Evolutionary conservation across 2,888 invertebrate species (phyloP), one percentile per base, ranked within the genome.

Genomic region (Pemphredon lugubris): DNA sequence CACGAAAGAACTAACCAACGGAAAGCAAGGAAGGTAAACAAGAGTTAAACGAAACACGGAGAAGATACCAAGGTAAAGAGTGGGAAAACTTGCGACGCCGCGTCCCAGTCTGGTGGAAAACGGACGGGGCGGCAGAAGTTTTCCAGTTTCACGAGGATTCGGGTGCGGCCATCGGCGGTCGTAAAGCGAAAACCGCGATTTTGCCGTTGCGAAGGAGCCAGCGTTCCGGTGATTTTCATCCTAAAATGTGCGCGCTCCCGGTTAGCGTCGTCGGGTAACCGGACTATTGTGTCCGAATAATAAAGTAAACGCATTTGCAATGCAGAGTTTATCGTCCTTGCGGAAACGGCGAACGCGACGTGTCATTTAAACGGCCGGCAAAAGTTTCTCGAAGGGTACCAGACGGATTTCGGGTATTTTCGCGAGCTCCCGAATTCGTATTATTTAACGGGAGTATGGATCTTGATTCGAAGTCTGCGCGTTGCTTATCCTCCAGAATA

Each of bases 241-340:
- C 32, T 55, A 54, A 82, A 76, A 83, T 79, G 81, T 74, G 77
- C 75, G 73, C 64, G 60, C 55, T 51, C 54, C 51, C 59, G 47
- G 58, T 48, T 59, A 51, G 58, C 69, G 34, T 55, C 54, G 67
- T 74, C 76, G 65, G 73, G 54, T 65, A 45, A 57, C 74, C 55
- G 64, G 75, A 66, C 71, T 60, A 83, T 85, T 84, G 85, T 83
- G 79, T 69, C 67, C 68, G 75, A 72, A 73, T 82, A 83, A 83
- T 85, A 85, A 86, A 84, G 77, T 81, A 76, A 77, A 77, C 66
- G 73, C 75, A 86, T 86, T 84, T 85, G 85, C 85, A 86, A 83
- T 86, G 85, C 86, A 86, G 72, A 84, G 63, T 53, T 61, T 58
- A 53, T 59, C 44, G 20, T 47, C 40, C 47, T 72, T 45, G n/a